Conservation (phyloP, 2,113 vertebrate genomes). For the Ptychochromis oligacanthus region DNA sequence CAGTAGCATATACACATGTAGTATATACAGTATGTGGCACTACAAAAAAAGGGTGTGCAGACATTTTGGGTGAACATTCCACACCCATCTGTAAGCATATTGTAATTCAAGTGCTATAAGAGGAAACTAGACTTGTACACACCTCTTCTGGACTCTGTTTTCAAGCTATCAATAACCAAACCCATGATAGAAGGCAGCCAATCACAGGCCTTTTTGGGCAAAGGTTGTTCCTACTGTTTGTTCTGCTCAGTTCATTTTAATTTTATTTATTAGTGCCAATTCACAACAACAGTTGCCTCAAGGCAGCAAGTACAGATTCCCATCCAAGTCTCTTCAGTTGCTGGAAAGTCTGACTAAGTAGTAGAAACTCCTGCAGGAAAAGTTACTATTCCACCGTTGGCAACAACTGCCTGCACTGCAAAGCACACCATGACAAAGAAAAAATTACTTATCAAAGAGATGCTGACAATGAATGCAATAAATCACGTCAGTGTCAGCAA, state of each 20-base stretch:
- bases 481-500: fast-evolving
- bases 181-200: neutral
- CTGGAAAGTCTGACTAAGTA: fast-evolving
- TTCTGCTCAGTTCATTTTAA: too few species aligned
- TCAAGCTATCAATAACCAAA: neutral
- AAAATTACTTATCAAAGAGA: neutral
- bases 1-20: too few species aligned
- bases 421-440: neutral
- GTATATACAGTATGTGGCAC: too few species aligned
- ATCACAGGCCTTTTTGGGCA: too few species aligned
- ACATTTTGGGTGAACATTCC: neutral
- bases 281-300: too few species aligned
- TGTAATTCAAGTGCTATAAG: too few species aligned
- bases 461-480: neutral
- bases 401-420: neutral
- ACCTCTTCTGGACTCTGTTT: too few species aligned
- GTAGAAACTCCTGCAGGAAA: neutral
- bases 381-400: neutral
- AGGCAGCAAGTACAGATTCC: too few species aligned
- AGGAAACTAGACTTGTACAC: too few species aligned
- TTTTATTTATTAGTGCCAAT: too few species aligned
- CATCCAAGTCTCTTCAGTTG: fast-evolving
- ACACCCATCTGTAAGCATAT: fast-evolving
- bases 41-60: too few species aligned
- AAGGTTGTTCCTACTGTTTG: too few species aligned